Percentiles rank a stretch among this genome's conserved stretches.
These are phyloP conservation scores for Rattus rattus DNA, from an alignment of 2,113 vertebrate genomes.

Conservation along the genomic window DNA sequence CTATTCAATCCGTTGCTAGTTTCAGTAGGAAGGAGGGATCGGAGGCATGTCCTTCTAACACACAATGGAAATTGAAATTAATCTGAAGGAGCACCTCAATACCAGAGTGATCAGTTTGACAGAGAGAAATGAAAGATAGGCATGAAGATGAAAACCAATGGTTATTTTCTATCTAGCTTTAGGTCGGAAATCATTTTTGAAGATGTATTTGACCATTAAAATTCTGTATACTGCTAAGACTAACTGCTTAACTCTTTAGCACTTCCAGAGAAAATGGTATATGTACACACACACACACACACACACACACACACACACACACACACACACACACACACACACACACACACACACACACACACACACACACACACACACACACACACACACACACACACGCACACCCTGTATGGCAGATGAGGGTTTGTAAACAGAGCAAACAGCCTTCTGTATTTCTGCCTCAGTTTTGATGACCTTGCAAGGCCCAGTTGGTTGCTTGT, in stretches of 20 bases:
- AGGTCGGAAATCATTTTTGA: constrained; percentile 11
- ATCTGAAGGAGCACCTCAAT: constrained; percentile 39
- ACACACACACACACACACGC: background rate
- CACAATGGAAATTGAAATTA: constrained; percentile 67
- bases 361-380: background rate
- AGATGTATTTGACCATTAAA: constrained; percentile 61
- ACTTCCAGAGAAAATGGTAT: background rate
- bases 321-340: background rate
- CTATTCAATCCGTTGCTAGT: background rate
- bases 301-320: background rate
- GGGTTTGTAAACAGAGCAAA: background rate
- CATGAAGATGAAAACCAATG: constrained; percentile 64
- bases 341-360: too few relatives aligned
- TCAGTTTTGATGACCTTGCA: background rate
- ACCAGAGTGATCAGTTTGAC: background rate
- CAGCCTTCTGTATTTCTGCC: background rate
- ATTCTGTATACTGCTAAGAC: background rate
- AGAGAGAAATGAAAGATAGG: constrained; percentile 48
- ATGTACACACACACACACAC: background rate
- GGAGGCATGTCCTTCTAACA: constrained; percentile 2
- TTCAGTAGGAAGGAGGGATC: constrained; percentile 10
- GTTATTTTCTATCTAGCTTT: constrained; percentile 63
- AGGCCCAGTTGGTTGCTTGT: background rate
- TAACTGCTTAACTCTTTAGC: constrained; percentile 12
- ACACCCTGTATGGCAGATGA: background rate